Conservation (phyloP, 2,888 invertebrate species). For the Boloria euphrosyne region DNA sequence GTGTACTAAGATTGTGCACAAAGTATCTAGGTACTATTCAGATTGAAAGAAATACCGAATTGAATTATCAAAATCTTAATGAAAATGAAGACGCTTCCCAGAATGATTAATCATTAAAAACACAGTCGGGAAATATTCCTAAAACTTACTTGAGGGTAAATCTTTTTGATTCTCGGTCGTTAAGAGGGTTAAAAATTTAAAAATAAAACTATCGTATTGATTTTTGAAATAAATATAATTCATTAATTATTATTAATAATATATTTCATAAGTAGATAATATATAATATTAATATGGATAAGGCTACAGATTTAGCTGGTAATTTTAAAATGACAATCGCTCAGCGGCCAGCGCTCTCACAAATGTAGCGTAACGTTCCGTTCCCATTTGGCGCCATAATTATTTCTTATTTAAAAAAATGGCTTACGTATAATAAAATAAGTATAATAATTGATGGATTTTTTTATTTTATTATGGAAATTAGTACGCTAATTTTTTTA, state of each 20-base stretch:
- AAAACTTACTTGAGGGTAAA: too few relatives aligned
- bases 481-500: not conserved
- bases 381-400: constrained; percentile 41
- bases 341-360: too few relatives aligned
- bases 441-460: not conserved
- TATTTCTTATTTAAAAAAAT: not conserved
- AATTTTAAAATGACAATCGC: constrained; percentile 53
- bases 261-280: constrained; percentile 66
- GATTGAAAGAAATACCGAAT: too few relatives aligned
- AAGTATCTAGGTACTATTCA: too few relatives aligned
- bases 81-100: too few relatives aligned
- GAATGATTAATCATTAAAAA: too few relatives aligned
- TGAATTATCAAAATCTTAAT: too few relatives aligned
- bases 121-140: not conserved
- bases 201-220: constrained; percentile 43
- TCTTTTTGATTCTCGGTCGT: too few relatives aligned
- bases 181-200: not conserved
- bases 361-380: constrained; percentile 54
- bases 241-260: constrained; percentile 69
- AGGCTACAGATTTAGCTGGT: constrained; percentile 73
- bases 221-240: constrained; percentile 73
- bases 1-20: too few relatives aligned
- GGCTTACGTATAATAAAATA: not conserved
- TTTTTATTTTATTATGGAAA: too few relatives aligned
- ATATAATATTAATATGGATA: constrained; percentile 58